Base-by-base conservation (phyloP, 1,140 invertebrate genomes). In the Panagrolaimus sp. region DNA sequence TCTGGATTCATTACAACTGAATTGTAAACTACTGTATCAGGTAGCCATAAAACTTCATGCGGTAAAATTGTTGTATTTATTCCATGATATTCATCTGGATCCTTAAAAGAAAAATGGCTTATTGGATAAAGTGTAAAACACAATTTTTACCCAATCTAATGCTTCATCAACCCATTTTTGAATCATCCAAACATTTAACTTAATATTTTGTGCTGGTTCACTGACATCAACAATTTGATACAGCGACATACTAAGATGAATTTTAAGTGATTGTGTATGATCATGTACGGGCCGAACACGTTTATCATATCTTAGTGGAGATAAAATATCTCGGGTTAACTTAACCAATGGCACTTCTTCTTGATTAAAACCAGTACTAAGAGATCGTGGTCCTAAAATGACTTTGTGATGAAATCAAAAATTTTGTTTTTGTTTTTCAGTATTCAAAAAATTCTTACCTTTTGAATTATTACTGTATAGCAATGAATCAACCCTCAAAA, bases 121-220 rank as follows among this genome's bases (percentile, higher is more conserved):
- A 65, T 46, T 42, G 47, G 65, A 77, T 46, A 74, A 72, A 16
- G 20, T 14, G 78, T 67, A 62, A 80, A 68, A 38, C 2, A 38
- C n/a, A n/a, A n/a, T n/a, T n/a, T 38, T 38, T 38, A 38, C 31
- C 79, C 79, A 81, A 57, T 76, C 57, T 5, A 81, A 48, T 64
- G 76, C 76, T 61, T 81, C 80, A 57, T 81, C 79, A 16, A 72
- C 67, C 79, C 79, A 81, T 69, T 81, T 79, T 65, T 77, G 76
- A 64, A 81, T 81, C 79, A 81, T 82, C 79, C 79, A 81, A 9
- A 81, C 72, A 61, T 81, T 81, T 66, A 81, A 61, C 67, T 81
- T 76, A 25, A 81, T 81, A 64, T 78, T 77, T 70, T 81, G 80
- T 8, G 78, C 72, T 2, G 79, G 79, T 64, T 81, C 79, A 61